These are phyloP conservation scores for Galemys pyrenaicus DNA, from an alignment of 2,113 vertebrate species.

Conservation along the genomic window DNA sequence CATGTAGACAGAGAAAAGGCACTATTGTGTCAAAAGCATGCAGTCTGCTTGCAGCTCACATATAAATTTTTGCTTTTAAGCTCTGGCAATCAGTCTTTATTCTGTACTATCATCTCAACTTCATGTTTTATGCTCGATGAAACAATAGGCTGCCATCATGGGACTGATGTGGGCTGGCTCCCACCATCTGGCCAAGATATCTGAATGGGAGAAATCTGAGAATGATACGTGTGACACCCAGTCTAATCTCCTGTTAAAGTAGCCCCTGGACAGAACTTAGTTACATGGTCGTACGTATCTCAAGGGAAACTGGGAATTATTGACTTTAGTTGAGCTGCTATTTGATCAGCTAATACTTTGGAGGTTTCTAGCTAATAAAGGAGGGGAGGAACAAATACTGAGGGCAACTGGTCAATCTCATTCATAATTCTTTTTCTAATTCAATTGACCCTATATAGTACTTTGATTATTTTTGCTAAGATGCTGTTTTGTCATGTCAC, in stretches of 20 bases:
- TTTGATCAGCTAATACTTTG: conserved; percentile 28
- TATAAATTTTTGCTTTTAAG: not conserved
- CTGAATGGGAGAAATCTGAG: not conserved
- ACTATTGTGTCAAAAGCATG: not conserved
- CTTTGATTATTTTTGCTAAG: not conserved
- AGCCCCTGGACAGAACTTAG: not conserved
- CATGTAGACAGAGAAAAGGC: not conserved
- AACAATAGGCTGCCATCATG: not conserved
- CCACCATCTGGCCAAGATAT: not conserved
- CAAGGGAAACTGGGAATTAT: not conserved
- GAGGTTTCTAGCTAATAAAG: conserved; percentile 23
- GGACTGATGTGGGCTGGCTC: not conserved
- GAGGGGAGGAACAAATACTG: not conserved
- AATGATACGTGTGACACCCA: not conserved
- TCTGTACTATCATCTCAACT: not conserved
- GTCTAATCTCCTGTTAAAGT: not conserved
- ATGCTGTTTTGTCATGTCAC: not conserved
- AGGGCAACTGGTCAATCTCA: not conserved
- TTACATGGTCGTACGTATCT: not conserved
- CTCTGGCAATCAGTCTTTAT: not conserved
- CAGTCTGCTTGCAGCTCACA: not conserved
- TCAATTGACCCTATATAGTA: not conserved
- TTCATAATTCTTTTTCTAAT: not conserved
- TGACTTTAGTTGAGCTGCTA: conserved; percentile 8
- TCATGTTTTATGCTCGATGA: not conserved